phyloP scores from a whole-genome alignment of 2,888 invertebrate genomes.

The Tethea ocularis region DNA sequence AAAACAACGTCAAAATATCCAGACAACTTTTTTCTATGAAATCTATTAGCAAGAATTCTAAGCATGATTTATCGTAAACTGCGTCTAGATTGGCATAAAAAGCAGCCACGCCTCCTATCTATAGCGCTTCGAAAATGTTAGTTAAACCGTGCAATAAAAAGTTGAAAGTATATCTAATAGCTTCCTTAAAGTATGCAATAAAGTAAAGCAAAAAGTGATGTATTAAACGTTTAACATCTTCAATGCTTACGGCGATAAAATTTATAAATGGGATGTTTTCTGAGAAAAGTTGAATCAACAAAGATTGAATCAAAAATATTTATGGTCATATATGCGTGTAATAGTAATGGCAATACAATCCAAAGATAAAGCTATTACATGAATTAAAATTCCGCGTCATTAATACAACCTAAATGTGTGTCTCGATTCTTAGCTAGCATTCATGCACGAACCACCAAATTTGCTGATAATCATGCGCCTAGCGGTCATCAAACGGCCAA shows the following conservation, averaged over 20 bases:
- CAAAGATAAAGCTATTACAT: neutral
- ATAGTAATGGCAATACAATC: neutral
- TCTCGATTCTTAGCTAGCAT: conserved; percentile 27
- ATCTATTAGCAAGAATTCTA: conserved; percentile 53
- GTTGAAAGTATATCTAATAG: conserved; percentile 43
- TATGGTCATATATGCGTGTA: neutral
- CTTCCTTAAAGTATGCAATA: conserved; percentile 43
- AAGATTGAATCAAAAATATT: neutral
- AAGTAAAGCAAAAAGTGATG: conserved; percentile 20
- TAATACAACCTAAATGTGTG: conserved; percentile 20
- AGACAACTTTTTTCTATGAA: conserved; percentile 16
- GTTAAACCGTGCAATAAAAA: conserved; percentile 41
- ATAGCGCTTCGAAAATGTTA: conserved; percentile 47
- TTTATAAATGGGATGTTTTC: conserved; percentile 9
- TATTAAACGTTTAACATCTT: conserved; percentile 13
- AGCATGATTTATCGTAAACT: conserved; percentile 47
- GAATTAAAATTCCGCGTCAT: conserved; percentile 26
- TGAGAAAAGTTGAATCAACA: conserved; percentile 9
- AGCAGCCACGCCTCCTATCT: conserved; percentile 50
- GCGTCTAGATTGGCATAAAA: conserved; percentile 50
- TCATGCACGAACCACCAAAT: conserved; percentile 53
- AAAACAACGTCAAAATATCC: neutral
- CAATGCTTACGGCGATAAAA: conserved; percentile 12
- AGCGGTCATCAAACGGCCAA: conserved; percentile 42
- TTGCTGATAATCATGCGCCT: conserved; percentile 42